Base-by-base conservation (phyloP, 2,888 invertebrate genomes). In the Epinotia demarniana region DNA sequence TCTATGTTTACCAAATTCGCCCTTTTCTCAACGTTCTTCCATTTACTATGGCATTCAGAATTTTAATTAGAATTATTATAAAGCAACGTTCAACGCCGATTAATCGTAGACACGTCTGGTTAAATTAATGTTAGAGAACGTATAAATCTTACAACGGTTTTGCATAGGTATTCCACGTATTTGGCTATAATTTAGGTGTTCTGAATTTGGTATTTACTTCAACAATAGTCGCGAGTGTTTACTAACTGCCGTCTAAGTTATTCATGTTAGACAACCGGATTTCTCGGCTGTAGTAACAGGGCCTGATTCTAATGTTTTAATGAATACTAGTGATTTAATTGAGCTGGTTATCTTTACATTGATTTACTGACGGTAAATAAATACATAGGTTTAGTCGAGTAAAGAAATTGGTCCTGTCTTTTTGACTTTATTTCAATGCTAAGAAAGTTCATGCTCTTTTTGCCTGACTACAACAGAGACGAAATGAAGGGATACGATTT, bases 191-290 rank as follows among this genome's bases (percentile, higher is more conserved):
- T 66, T 66, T 27, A 57, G 39, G 49, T 27, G 43, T 18, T 27
- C 73, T 67, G 16, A 67, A 58, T 78, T 75, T 68, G 62, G 75
- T 67, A 78, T 75, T 78, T 72, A 67, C 64, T 53, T 75, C 19
- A 63, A 76, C 77, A 78, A 78, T 76, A 70, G 78, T 57, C 60
- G 70, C 72, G 64, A 76, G 72, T 76, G 71, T 73, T 72, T 75
- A 66, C 61, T 55, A 69, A 67, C 71, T 67, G 53, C 57, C 73
- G 80, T 79, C 80, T 78, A 78, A 79, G 80, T 80, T 77, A 85
- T 79, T 83, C 79, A 82, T 80, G 82, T 79, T 79, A 75, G 72
- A 72, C 79, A 82, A 84, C 85, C 83, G 83, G 87, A 85, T 81
- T 81, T 64, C 8, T 64, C 80, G 77, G 67, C 72, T 60, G 55